Base-by-base conservation (phyloP, 1,140 invertebrate species). In the Acromyrmex echinatior region DNA sequence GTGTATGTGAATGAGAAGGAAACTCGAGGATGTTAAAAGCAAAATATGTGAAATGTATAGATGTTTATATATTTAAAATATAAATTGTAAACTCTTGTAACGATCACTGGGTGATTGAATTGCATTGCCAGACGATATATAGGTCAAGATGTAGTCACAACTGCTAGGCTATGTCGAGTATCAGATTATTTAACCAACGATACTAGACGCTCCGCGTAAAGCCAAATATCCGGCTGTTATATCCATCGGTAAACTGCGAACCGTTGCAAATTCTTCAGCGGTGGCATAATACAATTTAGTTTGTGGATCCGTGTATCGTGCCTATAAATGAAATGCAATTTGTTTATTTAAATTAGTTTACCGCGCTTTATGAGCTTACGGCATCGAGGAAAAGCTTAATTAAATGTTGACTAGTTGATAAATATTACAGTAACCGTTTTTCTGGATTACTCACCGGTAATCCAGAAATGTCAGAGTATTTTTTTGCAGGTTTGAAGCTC, bases 401-500 rank as follows among this genome's bases (percentile, higher is more conserved):
- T 35, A 70, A 45, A 63, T 7, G 18, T 5, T 31, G 16, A 7
- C 7, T 82, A 51, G 6, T 73, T 65, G 63, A 18, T 68, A 16
- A 51, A 51, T 39, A n/a, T 58, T 9, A 25, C 12, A 16, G 12
- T 45, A 53, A 3, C 45, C 7, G 66, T 62, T 86, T 76, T 39
- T 81, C 95, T 95, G 39, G 39, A 45, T 45, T 45, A 45, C 96
- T 95, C 95, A 97, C 97, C 73, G 97, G 96, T 74, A 99, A 93
- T 1, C 98, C 98, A 90, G 98, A 99, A 77, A 99, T 97, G 93
- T 99, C 98, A 0, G 98, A 99, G 95, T 99, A 99, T 92, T 99
- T 99, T 93, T 99, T 99, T 2, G 98, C 97, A 35, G 98, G 98
- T 94, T 97, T 97, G 90, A 99, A 98, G 80, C 98, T 98, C 56